Evolutionary conservation across 2,888 invertebrate genomes (phyloP).

Genomic region (Metalampra italica): DNA sequence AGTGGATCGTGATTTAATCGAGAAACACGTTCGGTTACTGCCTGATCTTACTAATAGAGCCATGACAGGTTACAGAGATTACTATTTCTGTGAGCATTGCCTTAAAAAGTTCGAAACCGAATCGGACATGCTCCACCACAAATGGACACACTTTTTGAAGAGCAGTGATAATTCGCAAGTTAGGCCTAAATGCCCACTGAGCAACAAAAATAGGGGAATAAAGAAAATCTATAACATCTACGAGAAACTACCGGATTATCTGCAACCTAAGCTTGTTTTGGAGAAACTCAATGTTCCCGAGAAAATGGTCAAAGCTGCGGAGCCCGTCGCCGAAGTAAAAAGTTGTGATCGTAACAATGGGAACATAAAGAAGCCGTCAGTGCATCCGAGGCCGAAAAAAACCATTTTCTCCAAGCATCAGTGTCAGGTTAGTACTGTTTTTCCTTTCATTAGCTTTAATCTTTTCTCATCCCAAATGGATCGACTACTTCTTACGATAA

Average conservation of each 20-base stretch:
- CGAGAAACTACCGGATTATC: conserved; percentile 40
- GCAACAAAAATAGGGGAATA: conserved; percentile 12
- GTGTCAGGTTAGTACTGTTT: conserved; percentile 43
- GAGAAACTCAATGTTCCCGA: conserved; percentile 32
- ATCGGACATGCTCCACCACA: conserved; percentile 57
- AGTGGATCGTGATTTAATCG: conserved; percentile 40
- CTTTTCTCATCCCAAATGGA: too few relatives aligned
- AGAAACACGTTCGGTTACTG: conserved; percentile 40
- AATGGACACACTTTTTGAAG: conserved; percentile 60
- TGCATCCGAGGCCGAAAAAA: conserved; percentile 46
- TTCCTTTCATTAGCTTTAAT: neutral
- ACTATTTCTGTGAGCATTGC: conserved; percentile 61
- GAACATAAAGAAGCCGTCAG: conserved; percentile 33
- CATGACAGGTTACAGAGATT: conserved; percentile 54
- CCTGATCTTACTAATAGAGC: conserved; percentile 49
- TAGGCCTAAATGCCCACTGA: conserved; percentile 19
- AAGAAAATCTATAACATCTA: conserved; percentile 34
- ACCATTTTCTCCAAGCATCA: conserved; percentile 50
- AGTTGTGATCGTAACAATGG: conserved; percentile 16
- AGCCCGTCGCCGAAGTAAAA: conserved; percentile 17
- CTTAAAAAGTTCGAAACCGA: conserved; percentile 52
- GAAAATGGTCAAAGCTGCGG: conserved; percentile 10
- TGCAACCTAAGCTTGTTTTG: conserved; percentile 44
- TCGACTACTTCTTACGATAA: too few relatives aligned
- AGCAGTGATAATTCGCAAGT: conserved; percentile 39